Evolutionary conservation across 2,113 vertebrate genomes (phyloP).

Genomic region (Chaetops frenatus): DNA sequence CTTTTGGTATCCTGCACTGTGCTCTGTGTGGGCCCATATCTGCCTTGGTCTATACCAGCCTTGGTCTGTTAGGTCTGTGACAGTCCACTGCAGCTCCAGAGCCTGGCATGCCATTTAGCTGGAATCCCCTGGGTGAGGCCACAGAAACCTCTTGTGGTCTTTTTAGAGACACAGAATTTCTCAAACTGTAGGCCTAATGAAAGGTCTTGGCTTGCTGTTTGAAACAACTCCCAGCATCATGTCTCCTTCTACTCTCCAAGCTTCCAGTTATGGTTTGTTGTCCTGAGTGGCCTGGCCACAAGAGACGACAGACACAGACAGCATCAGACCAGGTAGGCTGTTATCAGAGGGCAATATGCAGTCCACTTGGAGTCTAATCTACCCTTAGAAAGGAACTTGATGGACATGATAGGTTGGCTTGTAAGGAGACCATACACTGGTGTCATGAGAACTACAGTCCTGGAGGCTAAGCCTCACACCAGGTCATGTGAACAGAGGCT

Average conservation of each 20-base stretch:
- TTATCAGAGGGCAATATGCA: not conserved
- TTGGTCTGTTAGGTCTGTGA: not conserved
- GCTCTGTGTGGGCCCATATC: not conserved
- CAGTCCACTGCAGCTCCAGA: not conserved
- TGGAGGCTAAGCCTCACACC: not conserved
- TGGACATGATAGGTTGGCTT: not conserved
- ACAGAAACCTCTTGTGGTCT: not conserved
- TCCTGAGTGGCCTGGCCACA: accelerated
- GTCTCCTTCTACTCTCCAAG: not conserved
- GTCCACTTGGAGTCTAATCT: not conserved
- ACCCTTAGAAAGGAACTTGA: not conserved
- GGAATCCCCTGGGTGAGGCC: not conserved
- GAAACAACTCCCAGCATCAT: not conserved
- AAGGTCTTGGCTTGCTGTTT: not conserved
- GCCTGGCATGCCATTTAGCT: not conserved
- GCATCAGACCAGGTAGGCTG: not conserved
- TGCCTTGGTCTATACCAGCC: not conserved
- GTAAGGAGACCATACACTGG: not conserved
- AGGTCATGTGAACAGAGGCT: accelerated
- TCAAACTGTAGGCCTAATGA: not conserved
- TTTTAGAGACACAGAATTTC: not conserved
- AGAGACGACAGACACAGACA: not conserved
- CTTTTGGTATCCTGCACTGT: not conserved
- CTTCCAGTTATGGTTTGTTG: not conserved
- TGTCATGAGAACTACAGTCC: not conserved